A percentile compares a stretch with the other conserved stretches of the same genome.
These are phyloP conservation scores for Tanypteryx hageni DNA, from an alignment of 2,888 invertebrate genomes.

Conservation along the genomic window DNA sequence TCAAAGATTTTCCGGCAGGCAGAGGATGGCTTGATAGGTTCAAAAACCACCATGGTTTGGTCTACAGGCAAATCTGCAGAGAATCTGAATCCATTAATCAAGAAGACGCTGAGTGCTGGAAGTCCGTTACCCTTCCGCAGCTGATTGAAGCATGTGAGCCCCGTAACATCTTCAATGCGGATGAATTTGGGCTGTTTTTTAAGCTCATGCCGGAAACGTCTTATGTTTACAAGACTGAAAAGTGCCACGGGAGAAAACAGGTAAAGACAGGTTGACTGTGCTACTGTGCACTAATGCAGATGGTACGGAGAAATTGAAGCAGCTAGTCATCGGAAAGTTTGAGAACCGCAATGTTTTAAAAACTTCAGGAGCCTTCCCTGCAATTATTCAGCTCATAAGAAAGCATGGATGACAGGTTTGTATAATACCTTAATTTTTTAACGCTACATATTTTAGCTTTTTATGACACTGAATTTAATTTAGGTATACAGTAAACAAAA, in stretches of 20 bases:
- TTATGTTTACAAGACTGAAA: neutral
- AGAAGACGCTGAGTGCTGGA: neutral
- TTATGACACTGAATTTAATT: too few species aligned
- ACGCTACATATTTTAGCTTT: too few species aligned
- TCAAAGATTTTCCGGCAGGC: neutral
- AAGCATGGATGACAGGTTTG: constrained; percentile 1
- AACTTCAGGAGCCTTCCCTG: neutral
- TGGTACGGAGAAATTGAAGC: neutral
- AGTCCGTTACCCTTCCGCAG: neutral
- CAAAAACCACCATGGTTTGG: neutral
- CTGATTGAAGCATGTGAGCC: neutral
- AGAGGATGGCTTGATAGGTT: neutral
- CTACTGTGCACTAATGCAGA: neutral
- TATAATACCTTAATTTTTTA: neutral
- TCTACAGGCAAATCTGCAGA: neutral
- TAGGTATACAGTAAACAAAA: too few species aligned
- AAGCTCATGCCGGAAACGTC: neutral
- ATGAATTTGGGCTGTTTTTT: neutral
- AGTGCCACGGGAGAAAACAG: neutral
- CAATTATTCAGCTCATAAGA: neutral
- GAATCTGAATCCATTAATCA: neutral
- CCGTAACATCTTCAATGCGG: neutral
- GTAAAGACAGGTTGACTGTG: neutral
- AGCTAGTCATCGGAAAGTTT: neutral
- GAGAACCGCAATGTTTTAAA: neutral